Percentiles rank a stretch among this genome's conserved stretches.
phyloP scores from a whole-genome alignment of 2,888 invertebrate genomes.

The Dicycla oo region DNA sequence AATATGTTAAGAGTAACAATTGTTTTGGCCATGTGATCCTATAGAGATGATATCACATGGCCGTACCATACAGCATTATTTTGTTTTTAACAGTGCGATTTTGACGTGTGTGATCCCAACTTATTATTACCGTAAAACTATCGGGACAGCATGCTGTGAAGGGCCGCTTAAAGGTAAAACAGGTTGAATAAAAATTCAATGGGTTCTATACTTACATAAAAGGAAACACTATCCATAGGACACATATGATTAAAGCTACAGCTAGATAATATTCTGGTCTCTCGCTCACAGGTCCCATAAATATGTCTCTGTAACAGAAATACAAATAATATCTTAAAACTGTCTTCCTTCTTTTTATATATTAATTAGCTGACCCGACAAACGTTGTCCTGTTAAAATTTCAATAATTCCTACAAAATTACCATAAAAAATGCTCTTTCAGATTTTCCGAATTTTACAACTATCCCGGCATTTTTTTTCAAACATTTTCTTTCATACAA shows the following conservation, averaged over 20 bases:
- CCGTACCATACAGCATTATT: too few relatives aligned
- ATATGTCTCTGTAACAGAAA: conserved; percentile 77
- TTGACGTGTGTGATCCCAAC: neutral
- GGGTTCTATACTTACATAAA: conserved; percentile 79
- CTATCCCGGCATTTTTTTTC: too few relatives aligned
- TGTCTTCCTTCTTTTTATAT: neutral
- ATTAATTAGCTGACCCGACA: too few relatives aligned
- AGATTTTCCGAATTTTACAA: too few relatives aligned
- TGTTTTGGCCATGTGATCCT: too few relatives aligned
- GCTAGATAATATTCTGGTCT: conserved; percentile 81
- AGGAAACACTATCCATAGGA: conserved; percentile 81
- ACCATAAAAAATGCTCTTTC: too few relatives aligned
- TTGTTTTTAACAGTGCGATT: neutral
- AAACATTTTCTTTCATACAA: too few relatives aligned
- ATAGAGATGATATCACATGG: too few relatives aligned
- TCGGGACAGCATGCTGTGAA: neutral
- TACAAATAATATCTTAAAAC: neutral
- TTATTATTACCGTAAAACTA: neutral
- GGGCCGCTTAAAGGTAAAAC: neutral
- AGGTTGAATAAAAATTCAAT: conserved; percentile 1
- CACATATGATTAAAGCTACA: conserved; percentile 75
- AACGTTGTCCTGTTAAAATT: too few relatives aligned
- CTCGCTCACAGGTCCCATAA: conserved; percentile 77
- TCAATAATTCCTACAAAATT: too few relatives aligned
- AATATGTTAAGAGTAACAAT: too few relatives aligned